Base-by-base conservation (phyloP, 2,888 invertebrate genomes). In the Urechis unicinctus region DNA sequence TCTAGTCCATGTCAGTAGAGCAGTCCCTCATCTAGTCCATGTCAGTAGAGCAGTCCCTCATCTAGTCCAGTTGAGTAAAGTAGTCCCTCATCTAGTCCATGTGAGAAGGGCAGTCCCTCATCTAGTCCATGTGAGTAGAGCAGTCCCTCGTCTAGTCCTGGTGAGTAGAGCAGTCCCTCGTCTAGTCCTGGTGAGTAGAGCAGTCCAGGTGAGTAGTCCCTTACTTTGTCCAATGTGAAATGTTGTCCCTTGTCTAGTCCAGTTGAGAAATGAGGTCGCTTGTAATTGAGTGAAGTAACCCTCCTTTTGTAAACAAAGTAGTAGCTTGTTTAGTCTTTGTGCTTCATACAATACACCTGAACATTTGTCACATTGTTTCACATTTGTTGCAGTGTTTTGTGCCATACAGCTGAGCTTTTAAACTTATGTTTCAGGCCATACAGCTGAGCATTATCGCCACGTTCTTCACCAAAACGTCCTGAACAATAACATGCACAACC, bases 401-500 rank as follows among this genome's bases (percentile, higher is more conserved):
- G n/a, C n/a, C n/a, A n/a, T n/a, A n/a, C n/a, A n/a, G n/a, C n/a
- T n/a, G n/a, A n/a, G n/a, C n/a, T n/a, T n/a, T n/a, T n/a, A n/a
- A n/a, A n/a, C n/a, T n/a, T n/a, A n/a, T n/a, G n/a, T n/a, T n/a
- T n/a, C 41, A 26, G 31, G 53, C 24, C 44, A 41, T n/a, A 53
- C 50, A 43, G 59, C 52, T 26, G 60, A 61, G 28, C 53, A 54
- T n/a, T 57, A 50, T 4, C 52, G 59, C 30, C 55, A 55, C 25
- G 61, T 72, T 43, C 66, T 72, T 29, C 68, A 70, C 36, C 73
- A 72, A 55, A 74, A 73, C 55, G 69, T 70, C 6, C 55, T 74
- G 28, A 71, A 71, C 61, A 63, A 63, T 55, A 73, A 72, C 63
- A 74, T 75, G 64, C 75, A 77, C 53, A 95, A 95, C 82, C 91